Conservation (phyloP, 2,797 vertebrate species). For the Malurus leucopterus region DNA sequence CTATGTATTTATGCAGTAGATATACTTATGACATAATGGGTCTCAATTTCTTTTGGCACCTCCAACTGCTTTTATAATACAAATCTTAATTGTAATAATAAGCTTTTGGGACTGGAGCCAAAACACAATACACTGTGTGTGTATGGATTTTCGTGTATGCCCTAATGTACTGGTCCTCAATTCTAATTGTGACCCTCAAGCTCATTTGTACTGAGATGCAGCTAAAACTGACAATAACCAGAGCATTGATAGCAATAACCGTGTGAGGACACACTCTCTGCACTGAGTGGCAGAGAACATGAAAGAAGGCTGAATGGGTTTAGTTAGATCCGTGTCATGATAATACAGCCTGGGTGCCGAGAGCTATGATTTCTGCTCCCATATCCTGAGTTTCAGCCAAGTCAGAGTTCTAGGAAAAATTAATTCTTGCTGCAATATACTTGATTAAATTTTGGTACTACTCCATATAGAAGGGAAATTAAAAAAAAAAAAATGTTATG, state of each 20-base stretch:
- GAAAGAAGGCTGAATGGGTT: not conserved
- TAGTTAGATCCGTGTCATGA: not conserved
- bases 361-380: conserved; percentile 8
- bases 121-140: no score
- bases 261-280: not conserved
- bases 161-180: not conserved
- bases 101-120: not conserved
- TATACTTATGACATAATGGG: not conserved
- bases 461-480: not conserved
- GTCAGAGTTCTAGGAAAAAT: conserved; percentile 24
- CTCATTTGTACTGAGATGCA: not conserved
- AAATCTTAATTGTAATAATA: conserved; percentile 9
- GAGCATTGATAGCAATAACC: not conserved
- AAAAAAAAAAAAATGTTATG: not conserved
- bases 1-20: not conserved
- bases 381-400: not conserved
- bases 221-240: not conserved
- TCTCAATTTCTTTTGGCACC: not conserved
- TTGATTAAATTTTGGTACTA: not conserved
- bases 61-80: not conserved
- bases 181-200: not conserved
- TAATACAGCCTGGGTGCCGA: not conserved
- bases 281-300: not conserved
- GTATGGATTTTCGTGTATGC: not conserved
- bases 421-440: not conserved